Evolutionary conservation across 2,113 vertebrate species (phyloP), one percentile per base, ranked within the genome.

Genomic region (Solenodon paradoxus): DNA sequence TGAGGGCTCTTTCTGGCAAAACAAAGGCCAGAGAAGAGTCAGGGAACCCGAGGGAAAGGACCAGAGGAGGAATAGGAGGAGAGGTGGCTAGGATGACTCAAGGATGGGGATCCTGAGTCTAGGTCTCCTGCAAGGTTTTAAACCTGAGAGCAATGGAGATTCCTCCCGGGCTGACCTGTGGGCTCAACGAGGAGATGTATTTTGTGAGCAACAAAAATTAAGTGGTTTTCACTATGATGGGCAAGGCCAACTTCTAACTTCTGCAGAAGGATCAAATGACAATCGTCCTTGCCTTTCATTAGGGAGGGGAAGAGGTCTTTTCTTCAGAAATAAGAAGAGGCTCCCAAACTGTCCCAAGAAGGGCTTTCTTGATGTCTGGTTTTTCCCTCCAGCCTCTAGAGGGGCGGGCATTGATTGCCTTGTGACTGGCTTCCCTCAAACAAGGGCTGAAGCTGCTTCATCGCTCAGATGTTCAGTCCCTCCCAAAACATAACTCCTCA

Each of bases 351-450:
- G 17, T 49, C 49, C 53, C 66, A 13, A 28, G 20, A 66, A 66
- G 17, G 47, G 63, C 24, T 66, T 38, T 49, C 30, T 47, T n/a
- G 80, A 32, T n/a, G n/a, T n/a, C n/a, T n/a, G n/a, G n/a, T n/a
- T n/a, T n/a, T n/a, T n/a, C n/a, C 32, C n/a, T 24, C 28, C 2
- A 16, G n/a, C 24, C 40, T 71, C 45, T 28, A n/a, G n/a, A n/a
- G 1, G 3, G 13, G 19, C 19, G 75, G 59, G 10, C 13, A 9
- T 55, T 28, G n/a, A 45, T 64, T 47, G 45, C 47, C 16, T 12
- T 2, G 0, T 0, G n/a, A 55, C 0, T 3, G 24, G 15, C 71
- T 53, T n/a, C n/a, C n/a, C n/a, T n/a, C n/a, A n/a, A n/a, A n/a
- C n/a, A n/a, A n/a, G n/a, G n/a, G n/a, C n/a, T n/a, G n/a, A n/a